Evolutionary conservation across 2,113 vertebrate genomes (phyloP).

Genomic region (Cromileptes altivelis): DNA sequence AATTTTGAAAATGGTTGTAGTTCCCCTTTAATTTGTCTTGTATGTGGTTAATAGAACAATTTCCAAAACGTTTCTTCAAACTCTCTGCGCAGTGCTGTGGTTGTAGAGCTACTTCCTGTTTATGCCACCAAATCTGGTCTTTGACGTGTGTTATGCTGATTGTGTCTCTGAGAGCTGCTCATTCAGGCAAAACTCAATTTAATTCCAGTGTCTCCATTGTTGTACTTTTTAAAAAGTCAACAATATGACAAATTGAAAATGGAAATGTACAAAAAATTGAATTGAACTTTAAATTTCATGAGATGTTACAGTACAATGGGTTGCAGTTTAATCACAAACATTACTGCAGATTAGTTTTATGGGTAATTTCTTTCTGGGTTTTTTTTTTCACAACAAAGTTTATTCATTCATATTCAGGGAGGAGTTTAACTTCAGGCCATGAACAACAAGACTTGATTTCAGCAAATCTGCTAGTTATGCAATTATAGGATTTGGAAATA

Average conservation of each 20-base stretch:
- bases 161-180: background rate
- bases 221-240: background rate
- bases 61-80: background rate
- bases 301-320: background rate
- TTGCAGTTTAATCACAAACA: background rate
- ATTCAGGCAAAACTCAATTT: background rate
- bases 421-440: background rate
- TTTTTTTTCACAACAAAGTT: background rate
- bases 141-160: background rate
- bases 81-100: slow-evolving; percentile 26
- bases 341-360: background rate
- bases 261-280: background rate
- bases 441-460: background rate
- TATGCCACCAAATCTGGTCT: slow-evolving; percentile 35
- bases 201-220: background rate
- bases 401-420: background rate
- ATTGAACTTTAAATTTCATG: background rate
- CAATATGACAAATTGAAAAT: background rate
- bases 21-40: background rate
- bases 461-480: slow-evolving; percentile 2
- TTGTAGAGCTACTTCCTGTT: slow-evolving; percentile 58
- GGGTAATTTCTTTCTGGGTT: background rate
- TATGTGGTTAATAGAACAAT: background rate
- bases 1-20: too few species aligned
- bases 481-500: slow-evolving; percentile 24